A percentile compares a stretch with the other conserved stretches of the same genome.
These are phyloP conservation scores for Meteorus cinctellus DNA, from an alignment of 2,888 invertebrate species.

Conservation along the genomic window DNA sequence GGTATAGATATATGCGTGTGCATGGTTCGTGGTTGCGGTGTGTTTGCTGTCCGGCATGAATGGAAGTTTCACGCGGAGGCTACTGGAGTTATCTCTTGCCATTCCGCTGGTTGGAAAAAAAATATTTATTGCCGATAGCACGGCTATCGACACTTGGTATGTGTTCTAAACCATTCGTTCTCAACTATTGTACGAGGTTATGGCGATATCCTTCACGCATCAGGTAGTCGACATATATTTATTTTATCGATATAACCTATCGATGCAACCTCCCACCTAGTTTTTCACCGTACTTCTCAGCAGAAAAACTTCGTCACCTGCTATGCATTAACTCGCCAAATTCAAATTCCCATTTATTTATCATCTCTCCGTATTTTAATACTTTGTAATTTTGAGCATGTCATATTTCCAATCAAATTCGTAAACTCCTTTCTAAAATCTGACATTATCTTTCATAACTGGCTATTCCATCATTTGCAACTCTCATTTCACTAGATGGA, in stretches of 20 bases:
- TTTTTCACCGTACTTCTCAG: neutral
- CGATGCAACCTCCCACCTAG: neutral
- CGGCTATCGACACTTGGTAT: conserved; percentile 41
- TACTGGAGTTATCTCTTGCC: conserved; percentile 43
- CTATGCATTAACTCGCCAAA: too few species aligned
- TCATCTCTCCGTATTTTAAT: too few species aligned
- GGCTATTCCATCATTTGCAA: too few species aligned
- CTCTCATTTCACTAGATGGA: too few species aligned
- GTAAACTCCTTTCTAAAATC: too few species aligned
- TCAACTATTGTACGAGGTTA: conserved; percentile 25
- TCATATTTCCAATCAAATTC: too few species aligned
- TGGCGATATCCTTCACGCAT: conserved; percentile 9
- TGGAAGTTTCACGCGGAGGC: conserved; percentile 45
- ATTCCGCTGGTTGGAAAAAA: conserved; percentile 44
- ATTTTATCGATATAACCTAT: neutral
- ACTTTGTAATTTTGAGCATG: too few species aligned
- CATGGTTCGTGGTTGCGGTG: conserved; percentile 34
- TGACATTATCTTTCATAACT: too few species aligned
- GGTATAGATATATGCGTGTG: conserved; percentile 10
- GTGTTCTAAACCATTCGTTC: conserved; percentile 1
- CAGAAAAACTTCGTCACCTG: too few species aligned
- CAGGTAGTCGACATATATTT: conserved; percentile 6
- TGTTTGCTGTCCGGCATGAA: conserved; percentile 42
- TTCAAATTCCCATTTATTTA: too few species aligned
- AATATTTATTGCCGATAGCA: conserved; percentile 50